Evolutionary conservation across 2,797 vertebrate species (phyloP), one percentile per base, ranked within the genome.

Genomic region (Eupleurogrammus muticus): DNA sequence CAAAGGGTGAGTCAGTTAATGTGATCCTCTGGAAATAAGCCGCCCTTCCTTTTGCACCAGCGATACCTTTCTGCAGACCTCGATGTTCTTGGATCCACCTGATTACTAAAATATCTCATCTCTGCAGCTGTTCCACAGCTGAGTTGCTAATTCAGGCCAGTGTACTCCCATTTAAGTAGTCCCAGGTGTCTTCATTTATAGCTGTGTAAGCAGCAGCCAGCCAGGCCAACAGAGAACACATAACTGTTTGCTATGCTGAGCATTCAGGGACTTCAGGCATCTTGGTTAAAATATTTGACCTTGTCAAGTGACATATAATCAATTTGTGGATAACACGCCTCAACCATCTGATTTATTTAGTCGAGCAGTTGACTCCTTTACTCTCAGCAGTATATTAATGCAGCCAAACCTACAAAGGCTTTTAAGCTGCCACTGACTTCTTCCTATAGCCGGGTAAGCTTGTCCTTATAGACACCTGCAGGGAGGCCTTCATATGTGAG

Each of bases 81-180:
- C 74, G 19, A 46, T 80, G 88, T 91, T 90, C 88, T 87, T 75
- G 64, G 78, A 88, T 84, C 82, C 87, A 89, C 85, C 83, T 90
- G 91, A 92, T 93, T 90, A 91, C 90, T 87, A 88, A 92, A 92
- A 93, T 90, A 92, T 90, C 87, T 91, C 82, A 60, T 83, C 72
- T 71, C 83, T 87, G 87, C 89, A 89, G 90, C 91, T 92, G 90
- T 61, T 86, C 78, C 87, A 90, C 87, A 85, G 87, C 84, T 78
- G 81, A 85, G 90, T 73, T 85, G 89, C 91, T 94, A 92, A 94
- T 94, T 94, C 87, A 86, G 90, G 90, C 80, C 90, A 78, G 83
- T 80, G 83, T 90, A 78, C 85, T 92, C 85, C 84, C 75, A 80
- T 91, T 90, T 92, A 92, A 90, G 84, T 64, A 84, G 75, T 92